These are phyloP conservation scores for Oryctes rhinoceros DNA, from an alignment of 1,140 invertebrate genomes.

Conservation along the genomic window DNA sequence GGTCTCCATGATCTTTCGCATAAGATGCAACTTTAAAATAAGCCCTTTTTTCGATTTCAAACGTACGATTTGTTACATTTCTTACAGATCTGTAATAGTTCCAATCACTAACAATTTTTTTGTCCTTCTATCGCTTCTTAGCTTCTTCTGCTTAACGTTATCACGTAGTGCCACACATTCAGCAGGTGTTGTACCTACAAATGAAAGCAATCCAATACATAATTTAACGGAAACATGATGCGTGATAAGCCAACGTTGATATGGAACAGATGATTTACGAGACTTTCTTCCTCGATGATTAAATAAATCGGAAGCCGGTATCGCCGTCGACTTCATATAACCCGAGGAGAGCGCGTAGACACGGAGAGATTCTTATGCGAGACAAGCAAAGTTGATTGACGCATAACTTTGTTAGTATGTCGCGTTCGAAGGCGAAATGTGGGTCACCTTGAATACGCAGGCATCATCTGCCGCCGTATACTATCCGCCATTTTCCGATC, in stretches of 20 bases:
- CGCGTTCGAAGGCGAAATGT: background rate
- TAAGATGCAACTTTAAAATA: too few species aligned
- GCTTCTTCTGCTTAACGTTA: background rate
- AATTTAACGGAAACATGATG: background rate
- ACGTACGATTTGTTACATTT: too few species aligned
- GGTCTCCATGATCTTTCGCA: too few species aligned
- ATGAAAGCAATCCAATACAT: background rate
- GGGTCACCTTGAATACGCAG: background rate
- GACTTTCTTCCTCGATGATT: background rate
- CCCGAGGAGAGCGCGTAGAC: background rate
- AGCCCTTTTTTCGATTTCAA: too few species aligned
- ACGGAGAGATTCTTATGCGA: background rate
- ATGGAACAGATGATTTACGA: constrained; percentile 1
- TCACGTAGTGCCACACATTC: too few species aligned
- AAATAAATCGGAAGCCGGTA: background rate
- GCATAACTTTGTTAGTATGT: constrained; percentile 18
- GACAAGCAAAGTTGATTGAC: constrained; percentile 5
- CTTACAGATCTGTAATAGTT: too few species aligned
- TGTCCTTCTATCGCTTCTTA: too few species aligned
- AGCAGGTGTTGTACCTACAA: background rate
- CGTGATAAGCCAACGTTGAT: background rate
- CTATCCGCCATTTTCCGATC: background rate
- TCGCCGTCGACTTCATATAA: background rate
- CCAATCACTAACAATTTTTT: too few species aligned
- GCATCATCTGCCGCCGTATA: background rate